phyloP scores from a whole-genome alignment of 2,797 vertebrate genomes.

The Chelidonichthys spinosus region DNA sequence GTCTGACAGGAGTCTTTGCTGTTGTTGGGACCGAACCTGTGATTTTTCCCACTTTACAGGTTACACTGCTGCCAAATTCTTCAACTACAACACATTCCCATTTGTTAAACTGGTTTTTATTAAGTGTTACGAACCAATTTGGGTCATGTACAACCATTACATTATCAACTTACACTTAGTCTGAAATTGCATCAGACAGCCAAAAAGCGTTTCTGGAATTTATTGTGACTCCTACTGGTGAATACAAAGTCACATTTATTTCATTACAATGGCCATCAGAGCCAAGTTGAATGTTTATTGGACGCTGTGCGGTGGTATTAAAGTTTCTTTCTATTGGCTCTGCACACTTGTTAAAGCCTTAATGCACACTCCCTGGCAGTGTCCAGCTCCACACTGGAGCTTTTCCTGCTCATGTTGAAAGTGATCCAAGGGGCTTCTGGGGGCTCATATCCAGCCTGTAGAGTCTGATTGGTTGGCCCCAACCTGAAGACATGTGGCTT shows the following conservation, averaged over 20 bases:
- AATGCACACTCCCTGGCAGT: slow-evolving; percentile 2
- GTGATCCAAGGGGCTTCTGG: slow-evolving; percentile 54
- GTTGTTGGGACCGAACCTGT: not conserved
- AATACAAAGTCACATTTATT: slow-evolving; percentile 47
- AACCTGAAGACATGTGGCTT: slow-evolving; percentile 70
- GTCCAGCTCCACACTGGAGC: slow-evolving; percentile 5
- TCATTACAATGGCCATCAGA: slow-evolving; percentile 3
- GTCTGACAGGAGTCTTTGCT: not conserved
- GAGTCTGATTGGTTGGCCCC: slow-evolving; percentile 52
- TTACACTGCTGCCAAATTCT: not conserved
- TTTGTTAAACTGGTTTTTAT: not conserved
- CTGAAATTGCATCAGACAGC: slow-evolving; percentile 14
- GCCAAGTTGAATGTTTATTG: slow-evolving; percentile 47
- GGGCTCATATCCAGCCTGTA: slow-evolving; percentile 37
- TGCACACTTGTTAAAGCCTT: slow-evolving; percentile 47
- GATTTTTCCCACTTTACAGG: not conserved
- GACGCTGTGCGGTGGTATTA: slow-evolving; percentile 10
- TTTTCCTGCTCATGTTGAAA: slow-evolving; percentile 40
- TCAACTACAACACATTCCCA: not conserved
- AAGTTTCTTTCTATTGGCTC: slow-evolving; percentile 37
- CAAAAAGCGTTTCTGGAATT: slow-evolving; percentile 31
- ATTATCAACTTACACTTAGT: slow-evolving; percentile 20
- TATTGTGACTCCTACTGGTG: slow-evolving; percentile 29
- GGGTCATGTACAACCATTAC: not conserved
- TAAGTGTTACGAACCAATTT: slow-evolving; percentile 8